Conservation (phyloP, 1,140 invertebrate species). For the Drosophila ananassae region DNA sequence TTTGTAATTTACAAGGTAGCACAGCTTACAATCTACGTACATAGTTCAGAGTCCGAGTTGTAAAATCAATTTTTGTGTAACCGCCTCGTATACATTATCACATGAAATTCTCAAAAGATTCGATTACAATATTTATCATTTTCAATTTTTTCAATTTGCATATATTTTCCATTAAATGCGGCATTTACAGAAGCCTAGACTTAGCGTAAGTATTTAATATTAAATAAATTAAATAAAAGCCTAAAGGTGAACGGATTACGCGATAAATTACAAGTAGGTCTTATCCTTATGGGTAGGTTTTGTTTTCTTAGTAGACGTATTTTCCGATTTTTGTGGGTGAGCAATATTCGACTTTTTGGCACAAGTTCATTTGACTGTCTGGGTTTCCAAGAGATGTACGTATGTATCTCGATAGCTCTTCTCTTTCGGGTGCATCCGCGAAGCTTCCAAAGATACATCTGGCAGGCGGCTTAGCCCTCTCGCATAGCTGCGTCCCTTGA, state of each 20-base stretch:
- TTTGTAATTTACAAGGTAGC: constrained; percentile 45
- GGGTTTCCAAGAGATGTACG: constrained; percentile 1
- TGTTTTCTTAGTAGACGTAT: not conserved
- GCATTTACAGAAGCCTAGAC: constrained; percentile 77
- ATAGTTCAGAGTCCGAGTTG: constrained; percentile 48
- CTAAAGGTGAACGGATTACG: constrained; percentile 47
- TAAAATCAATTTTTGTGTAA: constrained; percentile 52
- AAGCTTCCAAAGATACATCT: not conserved
- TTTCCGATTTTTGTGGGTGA: constrained; percentile 48
- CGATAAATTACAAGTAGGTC: constrained; percentile 52
- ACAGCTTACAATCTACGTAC: constrained; percentile 27
- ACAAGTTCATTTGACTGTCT: constrained; percentile 75
- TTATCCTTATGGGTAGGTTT: constrained; percentile 22
- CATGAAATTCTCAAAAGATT: constrained; percentile 79
- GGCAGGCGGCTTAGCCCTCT: constrained; percentile 26
- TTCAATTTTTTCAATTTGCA: constrained; percentile 33
- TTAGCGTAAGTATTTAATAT: constrained; percentile 60
- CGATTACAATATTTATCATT: constrained; percentile 50
- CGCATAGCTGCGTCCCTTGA: constrained; percentile 50
- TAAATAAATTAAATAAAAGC: constrained; percentile 75
- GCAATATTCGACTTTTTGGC: constrained; percentile 80
- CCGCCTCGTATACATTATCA: constrained; percentile 79
- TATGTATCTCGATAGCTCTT: not conserved
- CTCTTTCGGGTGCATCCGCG: not conserved
- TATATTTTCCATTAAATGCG: constrained; percentile 72